Base-by-base conservation (phyloP, 1,140 invertebrate species). In the Wasmannia auropunctata region DNA sequence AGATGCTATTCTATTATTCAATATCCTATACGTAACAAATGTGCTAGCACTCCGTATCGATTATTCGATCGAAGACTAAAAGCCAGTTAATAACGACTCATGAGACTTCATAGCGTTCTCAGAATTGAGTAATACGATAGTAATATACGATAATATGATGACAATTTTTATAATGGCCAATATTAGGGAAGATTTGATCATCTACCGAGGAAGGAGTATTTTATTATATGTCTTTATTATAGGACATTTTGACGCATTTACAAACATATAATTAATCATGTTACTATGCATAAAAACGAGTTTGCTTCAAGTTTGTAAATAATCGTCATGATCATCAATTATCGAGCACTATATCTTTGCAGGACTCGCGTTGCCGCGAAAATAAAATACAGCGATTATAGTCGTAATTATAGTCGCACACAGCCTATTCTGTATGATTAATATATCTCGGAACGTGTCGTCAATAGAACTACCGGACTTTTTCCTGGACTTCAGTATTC, bases 311-410 rank as follows among this genome's bases (percentile, higher is more conserved):
- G 22, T 67, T 62, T 5, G 40, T 8, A 70, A 72, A 40, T 69
- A 54, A 43, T 56, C 40, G 8, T 79, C 76, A 49, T 54, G 34
- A n/a, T 65, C n/a, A n/a, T 79, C 62, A 25, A 56, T 81, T 60
- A 46, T 58, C 34, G 19, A 81, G 6, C 25, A 37, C 8, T 74
- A 19, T 51, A 14, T 83, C 40, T 34, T n/a, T n/a, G 34, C 77
- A 22, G 46, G n/a, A 79, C 7, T 28, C 25, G 14, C 11, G 22
- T 34, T 37, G 3, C 14, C 49, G 8, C 5, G 65, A 51, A 65
- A 81, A 22, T 37, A 43, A 72, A 72, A 70, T 65, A 40, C 37
- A 67, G 37, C 22, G 14, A 46, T 67, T 46, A 28, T 14, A 43
- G 63, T 2, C n/a, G 22, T 46, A 28, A 81, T 81, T 72, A n/a